A percentile compares a stretch with the other conserved stretches of the same genome.
These are phyloP conservation scores for Phymatocera aterrima DNA, from an alignment of 2,888 invertebrate genomes.

Conservation along the genomic window DNA sequence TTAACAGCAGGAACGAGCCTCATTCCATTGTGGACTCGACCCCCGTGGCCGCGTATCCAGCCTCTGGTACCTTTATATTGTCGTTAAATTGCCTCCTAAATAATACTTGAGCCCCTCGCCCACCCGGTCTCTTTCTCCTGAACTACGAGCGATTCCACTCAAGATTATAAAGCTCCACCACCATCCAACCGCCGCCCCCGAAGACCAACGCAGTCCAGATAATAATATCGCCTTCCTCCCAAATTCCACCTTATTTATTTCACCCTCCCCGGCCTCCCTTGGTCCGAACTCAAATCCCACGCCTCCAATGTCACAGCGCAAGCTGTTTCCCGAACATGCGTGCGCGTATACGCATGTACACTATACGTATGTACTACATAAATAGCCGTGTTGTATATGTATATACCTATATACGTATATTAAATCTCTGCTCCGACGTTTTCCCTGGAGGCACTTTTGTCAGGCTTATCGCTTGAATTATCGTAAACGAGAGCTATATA, in stretches of 20 bases:
- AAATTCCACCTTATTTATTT: constrained; percentile 20
- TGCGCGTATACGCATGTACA: not conserved
- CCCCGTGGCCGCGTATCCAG: not conserved
- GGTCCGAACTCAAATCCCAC: not conserved
- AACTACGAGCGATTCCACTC: constrained; percentile 34
- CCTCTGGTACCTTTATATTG: constrained; percentile 51
- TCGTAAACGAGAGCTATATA: constrained; percentile 2
- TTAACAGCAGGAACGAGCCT: constrained; percentile 16
- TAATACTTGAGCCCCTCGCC: constrained; percentile 51
- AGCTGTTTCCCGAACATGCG: constrained; percentile 10
- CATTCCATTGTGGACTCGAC: constrained; percentile 27
- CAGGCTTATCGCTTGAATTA: constrained; percentile 23
- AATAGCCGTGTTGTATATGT: too few relatives aligned
- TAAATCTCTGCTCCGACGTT: not conserved
- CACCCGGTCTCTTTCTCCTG: constrained; percentile 14
- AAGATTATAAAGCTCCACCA: constrained; percentile 29
- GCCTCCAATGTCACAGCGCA: too few relatives aligned
- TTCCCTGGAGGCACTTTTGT: not conserved
- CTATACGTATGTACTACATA: too few relatives aligned
- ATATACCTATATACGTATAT: not conserved
- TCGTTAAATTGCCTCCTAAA: constrained; percentile 57
- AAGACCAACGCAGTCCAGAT: constrained; percentile 12
- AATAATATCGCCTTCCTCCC: constrained; percentile 29
- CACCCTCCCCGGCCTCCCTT: constrained; percentile 16
- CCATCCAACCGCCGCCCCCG: not conserved